Percentiles rank a stretch among this genome's conserved stretches.
Evolutionary conservation across 1,140 invertebrate species (phyloP).

Genomic region (Zaprionus ornatus): DNA sequence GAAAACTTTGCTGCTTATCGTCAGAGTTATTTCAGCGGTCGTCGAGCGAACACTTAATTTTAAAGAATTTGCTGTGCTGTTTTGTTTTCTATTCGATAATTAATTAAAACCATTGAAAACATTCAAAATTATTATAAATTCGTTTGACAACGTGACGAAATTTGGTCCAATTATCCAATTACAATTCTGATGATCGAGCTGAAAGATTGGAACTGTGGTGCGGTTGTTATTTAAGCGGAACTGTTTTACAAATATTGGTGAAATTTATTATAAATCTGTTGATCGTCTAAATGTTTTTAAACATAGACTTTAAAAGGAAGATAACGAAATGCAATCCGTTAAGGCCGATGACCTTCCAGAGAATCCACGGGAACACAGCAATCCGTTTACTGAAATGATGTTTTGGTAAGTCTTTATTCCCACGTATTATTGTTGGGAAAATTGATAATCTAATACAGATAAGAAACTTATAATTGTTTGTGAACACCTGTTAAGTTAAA

Average conservation of each 20-base stretch:
- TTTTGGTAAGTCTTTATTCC: slow-evolving; percentile 61
- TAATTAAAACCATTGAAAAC: too few species aligned
- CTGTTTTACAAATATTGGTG: not conserved
- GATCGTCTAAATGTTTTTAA: not conserved
- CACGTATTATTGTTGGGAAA: not conserved
- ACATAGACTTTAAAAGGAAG: not conserved
- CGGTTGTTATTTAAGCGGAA: not conserved
- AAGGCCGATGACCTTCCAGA: slow-evolving; percentile 61
- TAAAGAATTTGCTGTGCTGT: not conserved
- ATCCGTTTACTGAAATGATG: slow-evolving; percentile 54
- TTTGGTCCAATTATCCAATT: not conserved
- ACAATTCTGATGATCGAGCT: not conserved
- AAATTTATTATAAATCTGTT: not conserved
- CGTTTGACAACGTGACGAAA: not conserved
- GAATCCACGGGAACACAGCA: slow-evolving; percentile 60
- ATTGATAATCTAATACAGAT: not conserved
- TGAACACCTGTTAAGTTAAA: too few species aligned
- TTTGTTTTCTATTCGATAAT: not conserved
- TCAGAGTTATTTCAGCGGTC: not conserved
- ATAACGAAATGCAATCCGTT: slow-evolving; percentile 49
- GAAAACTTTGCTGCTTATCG: not conserved
- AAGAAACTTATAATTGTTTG: not conserved
- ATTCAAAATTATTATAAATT: too few species aligned
- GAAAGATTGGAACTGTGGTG: not conserved
- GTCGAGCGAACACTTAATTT: not conserved